Conservation (phyloP, 2,797 vertebrate genomes). For the Sebastes hopkinsi region DNA sequence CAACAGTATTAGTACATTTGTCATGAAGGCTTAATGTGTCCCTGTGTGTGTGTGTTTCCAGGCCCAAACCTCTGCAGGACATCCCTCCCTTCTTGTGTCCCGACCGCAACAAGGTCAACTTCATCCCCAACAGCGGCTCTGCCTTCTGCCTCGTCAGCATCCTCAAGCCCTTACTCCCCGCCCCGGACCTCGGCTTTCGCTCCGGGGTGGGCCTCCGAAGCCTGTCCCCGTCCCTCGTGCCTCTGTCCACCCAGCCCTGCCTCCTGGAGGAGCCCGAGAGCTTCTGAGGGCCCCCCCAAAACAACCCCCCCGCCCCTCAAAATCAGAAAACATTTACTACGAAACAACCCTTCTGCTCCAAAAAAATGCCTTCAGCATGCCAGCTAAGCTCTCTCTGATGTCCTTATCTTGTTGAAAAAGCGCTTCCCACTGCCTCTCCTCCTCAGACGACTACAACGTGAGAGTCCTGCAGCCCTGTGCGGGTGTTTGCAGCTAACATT, state of each 20-base stretch:
- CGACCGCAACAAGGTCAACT: conserved; percentile 99
- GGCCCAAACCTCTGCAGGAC: conserved; percentile 93
- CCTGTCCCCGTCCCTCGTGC: conserved; percentile 89
- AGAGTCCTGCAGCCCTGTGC: conserved; percentile 46
- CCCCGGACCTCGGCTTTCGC: conserved; percentile 93
- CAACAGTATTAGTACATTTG: neutral
- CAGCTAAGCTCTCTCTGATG: conserved; percentile 77
- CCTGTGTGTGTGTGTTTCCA: conserved; percentile 51
- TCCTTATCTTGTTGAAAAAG: conserved; percentile 71
- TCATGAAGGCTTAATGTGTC: neutral
- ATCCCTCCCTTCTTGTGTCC: conserved; percentile 97
- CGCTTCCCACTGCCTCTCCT: conserved; percentile 78
- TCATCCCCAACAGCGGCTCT: conserved; percentile 99
- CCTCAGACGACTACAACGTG: conserved; percentile 49
- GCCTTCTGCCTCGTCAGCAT: conserved; percentile 99
- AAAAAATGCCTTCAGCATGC: conserved; percentile 78
- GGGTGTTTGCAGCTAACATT: conserved; percentile 51
- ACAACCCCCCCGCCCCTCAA: neutral
- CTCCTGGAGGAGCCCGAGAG: conserved; percentile 95
- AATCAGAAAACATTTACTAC: conserved; percentile 49
- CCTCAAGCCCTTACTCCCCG: conserved; percentile 95
- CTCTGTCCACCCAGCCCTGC: conserved; percentile 89
- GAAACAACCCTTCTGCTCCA: conserved; percentile 52
- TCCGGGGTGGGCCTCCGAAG: conserved; percentile 86
- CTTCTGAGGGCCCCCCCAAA: conserved; percentile 73